These are phyloP conservation scores for Caenorhabditis brenneri DNA, from an alignment of 1,140 invertebrate genomes.

Conservation along the genomic window DNA sequence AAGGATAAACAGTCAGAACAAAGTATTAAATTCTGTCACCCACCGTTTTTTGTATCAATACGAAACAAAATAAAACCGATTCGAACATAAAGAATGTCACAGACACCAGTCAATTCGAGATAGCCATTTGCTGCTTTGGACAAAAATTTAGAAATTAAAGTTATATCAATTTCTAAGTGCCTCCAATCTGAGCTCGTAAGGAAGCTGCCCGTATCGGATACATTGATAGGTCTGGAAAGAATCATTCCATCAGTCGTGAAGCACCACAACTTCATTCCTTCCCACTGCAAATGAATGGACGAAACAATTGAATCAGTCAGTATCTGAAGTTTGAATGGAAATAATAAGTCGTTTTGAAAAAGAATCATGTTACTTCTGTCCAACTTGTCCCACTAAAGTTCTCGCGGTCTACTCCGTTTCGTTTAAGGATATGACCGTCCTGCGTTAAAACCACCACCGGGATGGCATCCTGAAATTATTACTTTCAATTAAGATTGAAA, in stretches of 20 bases:
- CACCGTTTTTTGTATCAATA: background rate
- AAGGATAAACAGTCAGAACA: background rate
- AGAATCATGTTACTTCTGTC: background rate
- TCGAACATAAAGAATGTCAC: background rate
- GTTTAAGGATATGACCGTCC: background rate
- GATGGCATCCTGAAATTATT: background rate
- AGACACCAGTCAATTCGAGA: background rate
- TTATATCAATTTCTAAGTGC: background rate
- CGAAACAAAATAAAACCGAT: background rate
- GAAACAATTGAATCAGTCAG: background rate
- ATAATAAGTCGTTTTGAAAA: background rate
- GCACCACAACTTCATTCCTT: slow-evolving; percentile 24
- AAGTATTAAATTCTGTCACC: too few relatives aligned
- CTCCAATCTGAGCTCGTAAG: background rate
- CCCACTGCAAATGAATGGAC: background rate
- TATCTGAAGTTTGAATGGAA: background rate
- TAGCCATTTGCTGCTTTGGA: background rate
- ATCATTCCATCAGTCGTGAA: background rate
- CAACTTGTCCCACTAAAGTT: slow-evolving; percentile 7
- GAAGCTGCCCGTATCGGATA: background rate
- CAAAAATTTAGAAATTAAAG: background rate
- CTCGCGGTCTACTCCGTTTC: background rate
- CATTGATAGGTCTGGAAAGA: background rate
- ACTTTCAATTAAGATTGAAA: too few relatives aligned
- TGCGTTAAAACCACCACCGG: background rate